Base-by-base conservation (phyloP, 2,888 invertebrate species). In the Nasonovia ribisnigri region DNA sequence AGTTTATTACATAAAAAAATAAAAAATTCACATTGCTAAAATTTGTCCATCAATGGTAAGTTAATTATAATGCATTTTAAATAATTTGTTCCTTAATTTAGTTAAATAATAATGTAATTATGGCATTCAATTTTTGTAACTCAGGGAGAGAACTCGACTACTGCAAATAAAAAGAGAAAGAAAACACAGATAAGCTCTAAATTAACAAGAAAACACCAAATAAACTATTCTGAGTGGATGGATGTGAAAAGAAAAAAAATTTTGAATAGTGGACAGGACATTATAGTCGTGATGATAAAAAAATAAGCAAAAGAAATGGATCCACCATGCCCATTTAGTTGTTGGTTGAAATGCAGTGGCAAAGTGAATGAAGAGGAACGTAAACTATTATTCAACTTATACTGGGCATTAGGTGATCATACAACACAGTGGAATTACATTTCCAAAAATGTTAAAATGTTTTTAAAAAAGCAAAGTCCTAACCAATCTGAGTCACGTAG, bases 391-490 rank as follows among this genome's bases (percentile, higher is more conserved):
- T 88, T 51, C 36, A 54, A 54, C 24, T n/a, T 42, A 54, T 88
- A 54, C 51, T 88, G 88, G 54, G 36, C 29, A 51, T 88, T 88
- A 54, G 88, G 88, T n/a, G 88, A 88, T 42, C 88, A 88, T 54
- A 54, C 88, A 88, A 88, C 54, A n/a, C 88, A 88, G n/a, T 54
- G 88, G 29, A n/a, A 46, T 86, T 48, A 13, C 86, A 86, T 86
- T 86, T 43, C 86, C 26, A 86, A 10, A 86, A 86, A 86, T 43
- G 26, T 86, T 46, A 46, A 86, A 86, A 86, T 46, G 29, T 86
- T 86, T 46, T 16, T 26, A 24, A 86, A 86, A 43, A 36, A 84
- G 6, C 48, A 87, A 87, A 87, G 26, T 48, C 48, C 86, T 87
- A 48, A 87, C 46, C 46, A 87, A 87, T 87, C 86, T 87, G 29